phyloP scores from a whole-genome alignment of 2,888 invertebrate genomes.

The Melanchra persicariae region DNA sequence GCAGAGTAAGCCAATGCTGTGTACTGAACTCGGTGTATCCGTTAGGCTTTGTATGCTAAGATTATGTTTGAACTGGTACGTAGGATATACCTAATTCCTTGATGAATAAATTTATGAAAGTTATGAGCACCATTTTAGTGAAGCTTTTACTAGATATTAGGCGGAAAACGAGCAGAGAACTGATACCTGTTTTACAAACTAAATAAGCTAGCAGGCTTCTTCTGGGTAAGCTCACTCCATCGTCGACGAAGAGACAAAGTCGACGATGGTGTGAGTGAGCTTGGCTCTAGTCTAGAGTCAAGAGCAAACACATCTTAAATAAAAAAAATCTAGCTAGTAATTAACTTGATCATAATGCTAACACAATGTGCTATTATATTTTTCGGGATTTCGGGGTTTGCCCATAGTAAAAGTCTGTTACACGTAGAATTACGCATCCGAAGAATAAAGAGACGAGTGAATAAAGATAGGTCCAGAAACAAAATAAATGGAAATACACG shows the following conservation, averaged over 20 bases:
- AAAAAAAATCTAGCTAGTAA: too few species aligned
- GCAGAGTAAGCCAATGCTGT: slow-evolving; percentile 21
- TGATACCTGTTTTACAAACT: neutral
- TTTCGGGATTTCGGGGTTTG: too few species aligned
- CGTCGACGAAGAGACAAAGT: too few species aligned
- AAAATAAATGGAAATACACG: slow-evolving; percentile 1
- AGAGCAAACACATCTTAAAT: too few species aligned
- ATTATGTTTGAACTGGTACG: slow-evolving; percentile 13
- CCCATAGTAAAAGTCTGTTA: too few species aligned
- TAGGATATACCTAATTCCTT: slow-evolving; percentile 9
- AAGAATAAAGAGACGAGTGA: neutral
- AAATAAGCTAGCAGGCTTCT: neutral
- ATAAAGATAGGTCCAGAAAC: neutral
- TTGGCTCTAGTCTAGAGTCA: too few species aligned
- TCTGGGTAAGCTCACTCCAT: too few species aligned
- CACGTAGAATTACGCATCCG: neutral
- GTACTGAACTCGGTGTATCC: slow-evolving; percentile 29
- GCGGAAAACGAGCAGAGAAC: neutral
- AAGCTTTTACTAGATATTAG: neutral
- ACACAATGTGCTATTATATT: neutral
- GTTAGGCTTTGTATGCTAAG: slow-evolving; percentile 31
- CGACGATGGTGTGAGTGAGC: too few species aligned
- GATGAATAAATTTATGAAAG: slow-evolving; percentile 31
- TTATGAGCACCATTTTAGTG: slow-evolving; percentile 6
- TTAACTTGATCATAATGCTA: neutral